Evolutionary conservation across 1,140 invertebrate species (phyloP).

Genomic region (Eriosoma lanigerum): DNA sequence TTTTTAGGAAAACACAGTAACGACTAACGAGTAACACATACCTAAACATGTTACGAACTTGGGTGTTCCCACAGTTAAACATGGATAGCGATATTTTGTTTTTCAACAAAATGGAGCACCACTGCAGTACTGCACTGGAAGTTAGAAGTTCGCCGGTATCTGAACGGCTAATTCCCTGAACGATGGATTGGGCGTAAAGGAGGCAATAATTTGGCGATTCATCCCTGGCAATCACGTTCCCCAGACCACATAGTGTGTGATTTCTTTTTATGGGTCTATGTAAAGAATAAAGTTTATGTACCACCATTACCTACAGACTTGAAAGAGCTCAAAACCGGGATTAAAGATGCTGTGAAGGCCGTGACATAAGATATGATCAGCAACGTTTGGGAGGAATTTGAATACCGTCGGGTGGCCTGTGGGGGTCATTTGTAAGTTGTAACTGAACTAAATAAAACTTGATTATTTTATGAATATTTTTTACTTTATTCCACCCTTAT

Average conservation of each 20-base stretch:
- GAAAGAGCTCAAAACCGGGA: constrained; percentile 44
- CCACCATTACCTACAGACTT: constrained; percentile 33
- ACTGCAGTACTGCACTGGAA: constrained; percentile 54
- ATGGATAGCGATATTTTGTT: background rate
- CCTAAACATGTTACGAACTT: no score
- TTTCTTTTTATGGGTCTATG: constrained; percentile 58
- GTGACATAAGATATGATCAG: constrained; percentile 19
- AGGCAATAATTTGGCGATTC: constrained; percentile 53
- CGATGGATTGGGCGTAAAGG: constrained; percentile 58
- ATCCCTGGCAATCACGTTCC: constrained; percentile 58
- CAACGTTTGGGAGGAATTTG: constrained; percentile 10
- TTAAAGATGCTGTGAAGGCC: constrained; percentile 26
- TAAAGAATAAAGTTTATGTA: constrained; percentile 57
- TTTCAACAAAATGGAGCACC: constrained; percentile 54
- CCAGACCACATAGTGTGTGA: constrained; percentile 59
- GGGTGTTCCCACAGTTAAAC: no score
- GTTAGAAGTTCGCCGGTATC: constrained; percentile 52
- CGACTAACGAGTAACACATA: no score
- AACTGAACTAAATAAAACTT: no score
- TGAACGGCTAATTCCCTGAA: constrained; percentile 56
- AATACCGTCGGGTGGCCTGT: constrained; percentile 7
- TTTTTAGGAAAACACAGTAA: no score
- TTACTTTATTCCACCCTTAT: no score
- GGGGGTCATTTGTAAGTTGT: no score
- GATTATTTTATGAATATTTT: no score